These are phyloP conservation scores for Idaea dimidiata DNA, from an alignment of 2,888 invertebrate genomes.

Conservation along the genomic window DNA sequence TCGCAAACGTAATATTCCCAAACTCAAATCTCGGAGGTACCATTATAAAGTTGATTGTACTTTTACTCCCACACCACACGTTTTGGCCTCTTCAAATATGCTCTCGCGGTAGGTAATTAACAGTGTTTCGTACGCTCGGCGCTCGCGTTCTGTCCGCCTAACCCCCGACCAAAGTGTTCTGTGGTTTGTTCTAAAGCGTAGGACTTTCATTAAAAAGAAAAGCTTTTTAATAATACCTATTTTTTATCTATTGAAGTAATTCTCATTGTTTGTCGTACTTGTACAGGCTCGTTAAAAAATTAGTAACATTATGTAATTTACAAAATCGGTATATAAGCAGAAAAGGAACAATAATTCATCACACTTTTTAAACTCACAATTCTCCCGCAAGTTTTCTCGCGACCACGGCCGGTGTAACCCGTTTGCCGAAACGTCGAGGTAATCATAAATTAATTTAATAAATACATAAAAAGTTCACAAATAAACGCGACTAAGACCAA, in stretches of 20 bases:
- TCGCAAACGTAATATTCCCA: background rate
- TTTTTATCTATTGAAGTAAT: background rate
- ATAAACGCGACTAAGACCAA: no score
- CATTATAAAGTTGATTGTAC: conserved; percentile 1
- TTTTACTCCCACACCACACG: background rate
- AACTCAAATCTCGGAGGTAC: background rate
- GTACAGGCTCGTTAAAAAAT: no score
- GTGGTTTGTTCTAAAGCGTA: background rate
- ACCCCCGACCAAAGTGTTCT: background rate
- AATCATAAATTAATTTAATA: no score
- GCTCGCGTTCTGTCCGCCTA: background rate
- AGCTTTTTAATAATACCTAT: background rate
- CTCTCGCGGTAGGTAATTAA: background rate
- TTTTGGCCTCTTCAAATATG: background rate
- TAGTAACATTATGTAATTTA: no score
- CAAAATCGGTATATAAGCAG: no score
- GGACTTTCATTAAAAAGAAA: background rate
- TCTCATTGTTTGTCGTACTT: no score
- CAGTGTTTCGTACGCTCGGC: background rate
- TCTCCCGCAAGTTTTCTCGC: no score
- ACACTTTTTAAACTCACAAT: no score
- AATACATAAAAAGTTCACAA: no score
- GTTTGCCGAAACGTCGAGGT: no score
- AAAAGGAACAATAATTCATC: no score
- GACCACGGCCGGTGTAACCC: no score